These are phyloP conservation scores for Beroe forskalii DNA, from an alignment of 37 sponge, comb jelly and placozoan genomes.

Conservation along the genomic window DNA sequence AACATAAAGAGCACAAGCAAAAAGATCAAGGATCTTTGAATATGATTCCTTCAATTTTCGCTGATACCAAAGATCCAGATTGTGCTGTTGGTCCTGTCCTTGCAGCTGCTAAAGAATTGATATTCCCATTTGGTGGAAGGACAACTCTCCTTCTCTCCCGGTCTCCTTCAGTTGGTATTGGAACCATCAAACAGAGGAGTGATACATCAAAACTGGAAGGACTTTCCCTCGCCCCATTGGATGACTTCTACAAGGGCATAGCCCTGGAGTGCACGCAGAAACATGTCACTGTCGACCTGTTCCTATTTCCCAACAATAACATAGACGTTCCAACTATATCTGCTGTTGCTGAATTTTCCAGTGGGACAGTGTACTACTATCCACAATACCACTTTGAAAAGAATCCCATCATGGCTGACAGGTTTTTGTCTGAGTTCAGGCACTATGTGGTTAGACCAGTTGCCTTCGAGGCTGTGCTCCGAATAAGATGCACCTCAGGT, in stretches of 20 bases:
- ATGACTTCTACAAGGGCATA: constrained; percentile 95
- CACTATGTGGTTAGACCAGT: constrained; percentile 87
- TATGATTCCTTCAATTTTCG: constrained; percentile 87
- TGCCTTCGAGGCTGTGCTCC: constrained; percentile 97
- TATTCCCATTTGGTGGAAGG: constrained; percentile 69
- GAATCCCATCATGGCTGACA: constrained; percentile 43
- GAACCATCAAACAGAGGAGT: constrained; percentile 17
- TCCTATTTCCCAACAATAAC: constrained; percentile 74
- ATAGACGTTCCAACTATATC: constrained; percentile 77
- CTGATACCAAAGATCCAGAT: constrained; percentile 68
- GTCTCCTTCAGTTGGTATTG: constrained; percentile 24
- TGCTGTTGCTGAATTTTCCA: constrained; percentile 84
- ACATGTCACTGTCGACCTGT: constrained; percentile 91
- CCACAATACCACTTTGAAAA: constrained; percentile 76
- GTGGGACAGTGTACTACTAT: constrained; percentile 90
- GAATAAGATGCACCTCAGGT: constrained; percentile 91
- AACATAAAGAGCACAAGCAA: constrained; percentile 78
- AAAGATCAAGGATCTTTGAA: constrained; percentile 71
- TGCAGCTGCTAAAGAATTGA: constrained; percentile 78
- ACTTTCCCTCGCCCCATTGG: constrained; percentile 73
- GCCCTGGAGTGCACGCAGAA: constrained; percentile 91
- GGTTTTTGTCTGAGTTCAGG: constrained; percentile 76
- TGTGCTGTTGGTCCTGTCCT: constrained; percentile 88
- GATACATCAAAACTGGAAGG: constrained; percentile 42
- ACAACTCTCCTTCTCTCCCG: constrained; percentile 24